A percentile compares a stretch with the other conserved stretches of the same genome.
Conservation (phyloP, 2,797 vertebrate genomes). For the Oceanodroma leucorhoa region DNA sequence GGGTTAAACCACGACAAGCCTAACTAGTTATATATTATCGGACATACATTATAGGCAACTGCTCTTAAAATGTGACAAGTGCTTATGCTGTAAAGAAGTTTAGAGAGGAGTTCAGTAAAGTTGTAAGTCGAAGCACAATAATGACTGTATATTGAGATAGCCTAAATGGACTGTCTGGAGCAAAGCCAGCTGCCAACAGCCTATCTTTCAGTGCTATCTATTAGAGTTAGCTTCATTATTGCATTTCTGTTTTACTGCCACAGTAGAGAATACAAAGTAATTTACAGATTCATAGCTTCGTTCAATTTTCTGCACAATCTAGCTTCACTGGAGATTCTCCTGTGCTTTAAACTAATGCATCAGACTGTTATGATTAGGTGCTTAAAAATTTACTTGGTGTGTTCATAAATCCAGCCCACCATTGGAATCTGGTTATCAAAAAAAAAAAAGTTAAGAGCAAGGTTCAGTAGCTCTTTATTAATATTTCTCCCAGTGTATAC, state of each 20-base stretch:
- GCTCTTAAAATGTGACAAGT: background rate
- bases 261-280: background rate
- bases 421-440: background rate
- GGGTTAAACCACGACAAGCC: background rate
- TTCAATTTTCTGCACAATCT: slow-evolving; percentile 36
- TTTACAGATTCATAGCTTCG: background rate
- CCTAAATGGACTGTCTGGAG: background rate
- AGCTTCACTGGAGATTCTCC: background rate
- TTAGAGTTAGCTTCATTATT: slow-evolving; percentile 17
- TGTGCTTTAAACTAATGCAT: background rate
- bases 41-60: background rate
- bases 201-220: slow-evolving; percentile 6
- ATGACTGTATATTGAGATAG: background rate
- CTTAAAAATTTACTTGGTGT: background rate
- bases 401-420: background rate
- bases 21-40: background rate
- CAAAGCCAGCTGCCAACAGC: background rate
- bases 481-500: background rate
- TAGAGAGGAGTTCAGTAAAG: slow-evolving; percentile 37
- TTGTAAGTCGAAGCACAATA: slow-evolving; percentile 32
- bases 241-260: slow-evolving; percentile 13
- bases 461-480: background rate
- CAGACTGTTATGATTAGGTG: background rate
- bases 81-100: slow-evolving; percentile 9
- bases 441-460: background rate